phyloP scores from a whole-genome alignment of 2,797 vertebrate species.

The Zenarchopterus dispar region DNA sequence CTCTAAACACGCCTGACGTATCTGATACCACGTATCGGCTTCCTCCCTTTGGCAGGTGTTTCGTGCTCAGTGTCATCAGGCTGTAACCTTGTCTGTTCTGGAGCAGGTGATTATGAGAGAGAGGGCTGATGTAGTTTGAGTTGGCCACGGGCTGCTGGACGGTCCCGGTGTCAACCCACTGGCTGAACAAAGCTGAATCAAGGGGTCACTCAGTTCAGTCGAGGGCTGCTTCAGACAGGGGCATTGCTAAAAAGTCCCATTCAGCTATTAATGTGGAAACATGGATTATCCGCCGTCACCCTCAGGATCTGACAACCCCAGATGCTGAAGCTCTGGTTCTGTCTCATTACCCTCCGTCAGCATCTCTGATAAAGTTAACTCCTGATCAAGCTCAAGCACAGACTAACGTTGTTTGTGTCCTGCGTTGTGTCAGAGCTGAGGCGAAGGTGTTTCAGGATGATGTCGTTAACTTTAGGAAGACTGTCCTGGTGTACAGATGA shows the following conservation, averaged over 20 bases:
- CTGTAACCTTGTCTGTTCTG: slow-evolving; percentile 57
- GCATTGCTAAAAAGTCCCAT: slow-evolving; percentile 3
- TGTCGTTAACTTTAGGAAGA: no score
- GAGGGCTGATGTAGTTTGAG: slow-evolving; percentile 28
- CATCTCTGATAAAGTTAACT: no score
- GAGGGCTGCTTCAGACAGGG: background rate
- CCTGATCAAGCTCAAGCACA: no score
- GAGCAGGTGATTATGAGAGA: slow-evolving; percentile 64
- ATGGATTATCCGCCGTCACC: no score
- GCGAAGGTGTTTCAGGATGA: no score
- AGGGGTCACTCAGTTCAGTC: slow-evolving; percentile 46
- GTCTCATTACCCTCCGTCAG: no score
- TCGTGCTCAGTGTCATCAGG: slow-evolving; percentile 51
- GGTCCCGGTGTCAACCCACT: slow-evolving; percentile 14
- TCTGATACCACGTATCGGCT: slow-evolving; percentile 49
- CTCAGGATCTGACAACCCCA: no score
- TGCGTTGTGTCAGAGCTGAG: no score
- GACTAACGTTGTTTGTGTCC: no score
- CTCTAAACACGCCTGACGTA: slow-evolving; percentile 39
- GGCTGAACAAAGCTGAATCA: slow-evolving; percentile 10
- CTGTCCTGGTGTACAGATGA: no score
- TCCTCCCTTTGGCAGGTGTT: slow-evolving; percentile 49
- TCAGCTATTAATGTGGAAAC: no score
- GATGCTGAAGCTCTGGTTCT: no score
- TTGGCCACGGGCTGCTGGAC: slow-evolving; percentile 20